Evolutionary conservation across 2,797 vertebrate genomes (phyloP).

Genomic region (Alcedo atthis): DNA sequence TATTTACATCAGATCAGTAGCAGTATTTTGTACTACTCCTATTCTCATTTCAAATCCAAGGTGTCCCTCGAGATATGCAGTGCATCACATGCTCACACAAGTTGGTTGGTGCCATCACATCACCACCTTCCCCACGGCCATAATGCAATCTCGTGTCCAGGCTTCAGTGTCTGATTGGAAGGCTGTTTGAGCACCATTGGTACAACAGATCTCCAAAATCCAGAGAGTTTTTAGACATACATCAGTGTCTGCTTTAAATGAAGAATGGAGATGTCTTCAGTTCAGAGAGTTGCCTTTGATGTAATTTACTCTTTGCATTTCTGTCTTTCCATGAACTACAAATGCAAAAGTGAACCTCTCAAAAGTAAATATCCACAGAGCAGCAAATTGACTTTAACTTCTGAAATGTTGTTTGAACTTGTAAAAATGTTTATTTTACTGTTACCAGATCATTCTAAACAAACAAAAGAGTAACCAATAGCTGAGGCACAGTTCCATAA

Average conservation of each 20-base stretch:
- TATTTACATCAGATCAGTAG: background rate
- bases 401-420: background rate
- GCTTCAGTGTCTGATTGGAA: background rate
- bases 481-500: background rate
- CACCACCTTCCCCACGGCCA: background rate
- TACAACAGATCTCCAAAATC: background rate
- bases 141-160: background rate
- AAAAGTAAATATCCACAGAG: background rate
- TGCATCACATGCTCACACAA: background rate
- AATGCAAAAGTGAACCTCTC: background rate
- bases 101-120: background rate
- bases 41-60: background rate
- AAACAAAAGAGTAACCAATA: background rate
- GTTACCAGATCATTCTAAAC: background rate
- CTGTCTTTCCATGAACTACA: background rate
- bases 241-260: background rate
- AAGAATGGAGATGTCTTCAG: background rate
- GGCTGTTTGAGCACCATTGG: background rate
- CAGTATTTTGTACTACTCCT: background rate
- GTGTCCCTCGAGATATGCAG: background rate
- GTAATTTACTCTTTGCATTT: background rate
- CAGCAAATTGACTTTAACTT: background rate
- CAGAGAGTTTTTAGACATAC: fast-evolving
- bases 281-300: background rate
- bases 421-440: background rate